Evolutionary conservation across 2,113 vertebrate species (phyloP), one percentile per base, ranked within the genome.

Genomic region (Penelope pileata): DNA sequence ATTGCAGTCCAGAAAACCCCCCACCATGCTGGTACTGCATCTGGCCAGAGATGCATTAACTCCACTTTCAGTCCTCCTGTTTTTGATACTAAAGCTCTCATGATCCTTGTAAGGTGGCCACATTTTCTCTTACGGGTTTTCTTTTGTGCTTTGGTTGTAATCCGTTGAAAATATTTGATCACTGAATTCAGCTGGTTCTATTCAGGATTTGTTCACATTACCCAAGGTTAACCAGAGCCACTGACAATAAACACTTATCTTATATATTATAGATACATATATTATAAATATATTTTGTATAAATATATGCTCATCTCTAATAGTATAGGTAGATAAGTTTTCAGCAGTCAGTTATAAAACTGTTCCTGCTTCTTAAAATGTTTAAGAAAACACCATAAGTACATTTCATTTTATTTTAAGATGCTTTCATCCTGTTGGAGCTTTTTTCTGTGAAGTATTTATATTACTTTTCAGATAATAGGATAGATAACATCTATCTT

Each of bases 11-110:
- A 30, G 45, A 6, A 24, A 47, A 66, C 10, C 32, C 42, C 24
- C 2, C 9, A 0, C 36, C 34, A 29, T 4, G 7, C 56, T 27
- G 56, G 7, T 40, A 2, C 16, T n/a, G n/a, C n/a, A 0, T 26
- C 8, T 3, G 1, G 38, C 56, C 27, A 19, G 18, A 29, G 34
- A 21, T 5, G 4, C 6, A 7, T 26, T 79, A 30, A 10, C 26
- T 54, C 56, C 38, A 2, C 38, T 64, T 48, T n/a, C n/a, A n/a
- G 29, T 38, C 18, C 16, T 59, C 38, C 29, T n/a, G 30, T 9
- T 45, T n/a, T 45, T 16, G 14, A 30, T 7, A 1, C 2, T 12
- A 11, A 30, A 68, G 21, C 14, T 51, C n/a, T 34, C 51, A 1
- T 1, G 2, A 22, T 7, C 34, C 53, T 78, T 22, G 27, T 6